A percentile compares a stretch with the other conserved stretches of the same genome.
Evolutionary conservation across 2,113 vertebrate genomes (phyloP).

Genomic region (Spheniscus mendiculus): DNA sequence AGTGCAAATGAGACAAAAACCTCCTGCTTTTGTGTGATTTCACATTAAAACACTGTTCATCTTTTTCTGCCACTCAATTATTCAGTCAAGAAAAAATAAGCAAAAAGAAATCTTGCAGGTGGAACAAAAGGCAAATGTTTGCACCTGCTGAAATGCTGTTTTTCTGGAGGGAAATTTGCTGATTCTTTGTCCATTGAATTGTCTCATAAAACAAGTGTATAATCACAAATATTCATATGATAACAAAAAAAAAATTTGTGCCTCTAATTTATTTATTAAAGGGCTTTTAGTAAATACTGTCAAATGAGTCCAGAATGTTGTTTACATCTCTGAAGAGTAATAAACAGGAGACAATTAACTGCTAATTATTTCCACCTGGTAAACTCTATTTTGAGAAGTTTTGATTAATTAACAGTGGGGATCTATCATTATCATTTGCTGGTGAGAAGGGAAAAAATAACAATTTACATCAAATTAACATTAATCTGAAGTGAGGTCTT

Average conservation of each 20-base stretch:
- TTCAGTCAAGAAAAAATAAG: background rate
- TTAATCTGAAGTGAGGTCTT: slow-evolving; percentile 53
- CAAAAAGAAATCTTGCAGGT: background rate
- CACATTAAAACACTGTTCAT: background rate
- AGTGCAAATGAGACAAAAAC: background rate
- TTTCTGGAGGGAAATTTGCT: slow-evolving; percentile 3
- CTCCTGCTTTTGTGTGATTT: background rate
- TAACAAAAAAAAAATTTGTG: slow-evolving; percentile 17
- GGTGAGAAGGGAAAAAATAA: slow-evolving; percentile 48
- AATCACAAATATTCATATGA: slow-evolving; percentile 20
- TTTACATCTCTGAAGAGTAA: slow-evolving; percentile 74
- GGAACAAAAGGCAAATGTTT: slow-evolving; percentile 28
- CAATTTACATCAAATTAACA: slow-evolving; percentile 64
- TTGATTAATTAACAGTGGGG: slow-evolving; percentile 77
- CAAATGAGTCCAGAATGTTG: slow-evolving; percentile 50
- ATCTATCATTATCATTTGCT: slow-evolving; percentile 68
- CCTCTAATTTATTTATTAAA: slow-evolving; percentile 64
- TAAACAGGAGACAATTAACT: slow-evolving; percentile 75
- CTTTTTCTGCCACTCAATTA: background rate
- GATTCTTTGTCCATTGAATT: background rate
- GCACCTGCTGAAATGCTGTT: background rate
- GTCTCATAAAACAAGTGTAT: slow-evolving; percentile 6
- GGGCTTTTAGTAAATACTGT: slow-evolving; percentile 47
- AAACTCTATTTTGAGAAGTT: slow-evolving; percentile 73
- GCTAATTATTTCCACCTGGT: slow-evolving; percentile 80